Evolutionary conservation across 1,140 invertebrate species (phyloP), one percentile per base, ranked within the genome.

Genomic region (Drosophila repleta): DNA sequence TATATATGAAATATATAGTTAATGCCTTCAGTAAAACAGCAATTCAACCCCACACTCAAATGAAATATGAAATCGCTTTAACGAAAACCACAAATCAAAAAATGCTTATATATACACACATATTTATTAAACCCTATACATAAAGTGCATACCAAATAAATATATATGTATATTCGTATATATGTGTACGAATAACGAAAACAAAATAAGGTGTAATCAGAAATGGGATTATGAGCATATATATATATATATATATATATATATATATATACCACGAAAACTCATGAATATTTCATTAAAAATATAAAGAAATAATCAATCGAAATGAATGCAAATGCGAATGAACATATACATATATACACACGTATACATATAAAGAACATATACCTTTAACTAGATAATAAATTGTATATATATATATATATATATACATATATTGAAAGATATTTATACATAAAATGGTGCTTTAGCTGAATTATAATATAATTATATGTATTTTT

Each of bases 381-480:
- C 78, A 75, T 64, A 75, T 62, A 77, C 75, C 55, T 63, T 83
- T 68, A 87, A 76, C 51, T 85, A 85, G 66, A 58, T 64, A 75
- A 70, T 63, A 87, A 87, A 74, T 58, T 87, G 83, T 88, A 83
- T 62, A 87, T 46, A 46, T 46, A 26, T 11, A 74, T 53, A 74
- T 69, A 51, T 49, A 68, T 68, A 74, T 64, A 75, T 68, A 74
- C 61, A 75, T 11, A 35, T 46, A 46, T 46, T 53, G 48, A 68
- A 68, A 26, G 18, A 74, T 53, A 74, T 73, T 68, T 55, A 68
- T 68, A 74, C 67, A 75, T 83, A 83, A 87, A 88, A 89, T 90
- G 89, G 89, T 90, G 89, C 89, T 90, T 90, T 90, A 90, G 89
- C 89, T 90, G 84, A 90, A 90, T 89, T 90, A 89, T 89, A 83